A percentile compares a stretch with the other conserved stretches of the same genome.
Conservation (phyloP, 1,140 invertebrate genomes). For the Druon quercuslanigerum region DNA sequence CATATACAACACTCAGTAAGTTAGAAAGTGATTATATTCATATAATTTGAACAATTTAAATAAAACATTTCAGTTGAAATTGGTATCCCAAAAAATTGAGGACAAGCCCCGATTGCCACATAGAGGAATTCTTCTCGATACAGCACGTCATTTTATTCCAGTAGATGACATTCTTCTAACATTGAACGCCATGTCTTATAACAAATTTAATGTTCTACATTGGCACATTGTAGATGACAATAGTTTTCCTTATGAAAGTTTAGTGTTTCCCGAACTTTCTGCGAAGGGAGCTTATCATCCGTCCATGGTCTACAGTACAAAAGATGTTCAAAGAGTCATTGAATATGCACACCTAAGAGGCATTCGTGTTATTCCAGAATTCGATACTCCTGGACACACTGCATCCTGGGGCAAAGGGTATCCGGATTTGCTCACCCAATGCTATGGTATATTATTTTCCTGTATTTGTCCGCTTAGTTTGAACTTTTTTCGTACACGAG, state of each 20-base stretch:
- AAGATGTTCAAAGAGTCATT: constrained; percentile 78
- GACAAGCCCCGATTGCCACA: constrained; percentile 85
- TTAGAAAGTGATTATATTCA: too few species aligned
- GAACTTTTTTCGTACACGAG: neutral
- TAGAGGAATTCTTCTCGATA: constrained; percentile 85
- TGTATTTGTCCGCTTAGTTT: constrained; percentile 19
- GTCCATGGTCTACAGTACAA: constrained; percentile 77
- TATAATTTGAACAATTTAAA: too few species aligned
- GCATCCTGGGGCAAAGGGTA: constrained; percentile 83
- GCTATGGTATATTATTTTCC: constrained; percentile 30
- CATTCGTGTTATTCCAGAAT: constrained; percentile 86
- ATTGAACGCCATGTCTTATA: constrained; percentile 85
- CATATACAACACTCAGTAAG: too few species aligned
- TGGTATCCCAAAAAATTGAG: constrained; percentile 64
- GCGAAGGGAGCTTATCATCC: constrained; percentile 83
- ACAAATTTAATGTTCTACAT: constrained; percentile 89
- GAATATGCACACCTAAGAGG: constrained; percentile 82
- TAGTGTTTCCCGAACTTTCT: constrained; percentile 80
- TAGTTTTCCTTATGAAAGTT: constrained; percentile 86
- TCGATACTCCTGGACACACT: constrained; percentile 90
- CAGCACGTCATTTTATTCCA: constrained; percentile 83
- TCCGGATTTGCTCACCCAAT: constrained; percentile 65
- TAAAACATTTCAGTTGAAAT: neutral
- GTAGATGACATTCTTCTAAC: constrained; percentile 82
- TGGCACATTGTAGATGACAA: constrained; percentile 93